Conservation (phyloP, 2,888 invertebrate species). For the Hirudinaria manillensis region DNA sequence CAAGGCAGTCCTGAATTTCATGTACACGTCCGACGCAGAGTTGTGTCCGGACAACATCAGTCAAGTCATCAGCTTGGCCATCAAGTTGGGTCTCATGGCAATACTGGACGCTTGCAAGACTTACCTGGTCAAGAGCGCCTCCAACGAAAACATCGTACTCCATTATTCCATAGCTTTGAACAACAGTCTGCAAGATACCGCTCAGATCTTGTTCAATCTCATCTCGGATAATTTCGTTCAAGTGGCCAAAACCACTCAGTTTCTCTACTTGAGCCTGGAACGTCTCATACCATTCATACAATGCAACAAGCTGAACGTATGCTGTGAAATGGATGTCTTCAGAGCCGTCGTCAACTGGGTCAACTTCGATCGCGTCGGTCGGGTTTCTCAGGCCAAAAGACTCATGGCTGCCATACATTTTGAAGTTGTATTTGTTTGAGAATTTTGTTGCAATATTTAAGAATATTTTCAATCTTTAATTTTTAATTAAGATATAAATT, state of each 20-base stretch:
- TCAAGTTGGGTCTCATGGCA: constrained; percentile 10
- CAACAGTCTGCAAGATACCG: constrained; percentile 12
- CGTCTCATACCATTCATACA: constrained; percentile 21
- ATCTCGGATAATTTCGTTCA: constrained; percentile 18
- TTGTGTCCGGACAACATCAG: constrained; percentile 23
- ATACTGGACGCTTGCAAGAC: neutral
- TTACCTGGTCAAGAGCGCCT: neutral
- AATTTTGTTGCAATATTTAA: neutral
- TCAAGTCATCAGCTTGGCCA: constrained; percentile 4
- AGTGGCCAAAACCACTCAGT: constrained; percentile 19
- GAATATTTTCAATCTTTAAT: constrained; percentile 1
- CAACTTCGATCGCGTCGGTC: constrained; percentile 16
- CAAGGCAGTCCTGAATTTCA: constrained; percentile 15
- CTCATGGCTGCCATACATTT: constrained; percentile 20
- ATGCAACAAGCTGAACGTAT: constrained; percentile 19
- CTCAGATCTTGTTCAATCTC: constrained; percentile 22
- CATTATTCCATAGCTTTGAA: constrained; percentile 19
- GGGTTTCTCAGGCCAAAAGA: constrained; percentile 7
- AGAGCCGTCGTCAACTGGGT: constrained; percentile 16
- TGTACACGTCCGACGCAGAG: constrained; percentile 10
- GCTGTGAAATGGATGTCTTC: constrained; percentile 18
- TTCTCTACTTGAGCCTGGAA: constrained; percentile 21
- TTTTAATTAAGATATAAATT: neutral
- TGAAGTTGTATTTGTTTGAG: constrained; percentile 3
- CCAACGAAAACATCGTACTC: constrained; percentile 23